Evolutionary conservation across 2,113 vertebrate species (phyloP).

Genomic region (Hyaena hyaena): DNA sequence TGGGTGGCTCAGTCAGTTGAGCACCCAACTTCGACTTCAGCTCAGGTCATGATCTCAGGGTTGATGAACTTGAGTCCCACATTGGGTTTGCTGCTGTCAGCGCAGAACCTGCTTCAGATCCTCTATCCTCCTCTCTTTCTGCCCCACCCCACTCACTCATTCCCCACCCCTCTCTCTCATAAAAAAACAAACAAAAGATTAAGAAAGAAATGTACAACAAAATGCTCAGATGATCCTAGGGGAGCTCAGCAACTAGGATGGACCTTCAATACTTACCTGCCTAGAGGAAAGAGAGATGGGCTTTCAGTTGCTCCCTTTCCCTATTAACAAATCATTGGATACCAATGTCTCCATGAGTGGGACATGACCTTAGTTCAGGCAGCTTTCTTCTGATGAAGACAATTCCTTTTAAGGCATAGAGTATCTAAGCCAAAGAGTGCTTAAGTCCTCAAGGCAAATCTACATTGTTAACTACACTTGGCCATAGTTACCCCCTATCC

Average conservation of each 20-base stretch:
- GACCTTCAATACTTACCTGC: not conserved
- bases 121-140: too few relatives aligned
- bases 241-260: not conserved
- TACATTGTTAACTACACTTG: not conserved
- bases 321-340: not conserved
- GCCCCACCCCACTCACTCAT: too few relatives aligned
- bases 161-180: too few relatives aligned
- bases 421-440: not conserved
- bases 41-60: too few relatives aligned
- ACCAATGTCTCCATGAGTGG: not conserved
- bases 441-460: not conserved
- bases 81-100: too few relatives aligned
- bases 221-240: not conserved
- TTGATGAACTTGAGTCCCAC: too few relatives aligned
- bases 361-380: not conserved
- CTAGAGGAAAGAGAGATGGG: not conserved
- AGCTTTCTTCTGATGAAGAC: not conserved
- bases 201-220: not conserved
- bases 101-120: too few relatives aligned
- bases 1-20: too few relatives aligned
- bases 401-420: not conserved
- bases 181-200: too few relatives aligned
- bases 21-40: too few relatives aligned
- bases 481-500: not conserved
- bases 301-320: not conserved